phyloP scores from a whole-genome alignment of 2,113 vertebrate species.

The Bubo scandiacus region DNA sequence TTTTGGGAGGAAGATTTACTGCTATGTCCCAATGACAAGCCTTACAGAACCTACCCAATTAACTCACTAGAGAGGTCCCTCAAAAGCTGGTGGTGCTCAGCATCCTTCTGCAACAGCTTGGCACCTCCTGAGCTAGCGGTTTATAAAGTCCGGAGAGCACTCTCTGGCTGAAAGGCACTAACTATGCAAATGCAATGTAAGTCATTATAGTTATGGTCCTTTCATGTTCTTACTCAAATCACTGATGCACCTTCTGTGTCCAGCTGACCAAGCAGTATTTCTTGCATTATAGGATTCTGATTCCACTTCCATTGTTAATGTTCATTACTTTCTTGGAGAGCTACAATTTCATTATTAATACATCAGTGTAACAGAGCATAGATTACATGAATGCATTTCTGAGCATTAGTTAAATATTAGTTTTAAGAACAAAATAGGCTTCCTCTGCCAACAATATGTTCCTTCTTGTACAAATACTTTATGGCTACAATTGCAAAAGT shows the following conservation, averaged over 20 bases:
- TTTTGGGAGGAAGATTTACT: background rate
- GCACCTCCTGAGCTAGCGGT: background rate
- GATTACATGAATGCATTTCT: constrained; percentile 50
- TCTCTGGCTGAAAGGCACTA: background rate
- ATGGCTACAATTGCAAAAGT: background rate
- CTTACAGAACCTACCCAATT: background rate
- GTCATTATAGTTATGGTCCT: constrained; percentile 6
- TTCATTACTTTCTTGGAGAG: constrained; percentile 64
- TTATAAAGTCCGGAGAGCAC: background rate
- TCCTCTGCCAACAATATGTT: background rate
- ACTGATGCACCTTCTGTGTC: constrained; percentile 29
- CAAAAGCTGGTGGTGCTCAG: background rate
- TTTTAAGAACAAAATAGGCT: constrained; percentile 23
- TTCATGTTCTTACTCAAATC: constrained; percentile 42
- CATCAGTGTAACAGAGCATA: constrained; percentile 48
- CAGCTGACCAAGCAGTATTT: constrained; percentile 68
- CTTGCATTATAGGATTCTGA: constrained; percentile 63
- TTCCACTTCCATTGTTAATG: constrained; percentile 48
- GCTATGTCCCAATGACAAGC: background rate
- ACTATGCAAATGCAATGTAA: background rate
- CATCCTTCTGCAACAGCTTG: background rate
- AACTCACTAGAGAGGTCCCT: background rate
- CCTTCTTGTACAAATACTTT: background rate
- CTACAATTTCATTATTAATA: constrained; percentile 69
- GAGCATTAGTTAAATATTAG: constrained; percentile 53